Percentiles rank a stretch among this genome's conserved stretches.
Conservation (phyloP, 2,113 vertebrate genomes). For the Muscicapa adusta region DNA sequence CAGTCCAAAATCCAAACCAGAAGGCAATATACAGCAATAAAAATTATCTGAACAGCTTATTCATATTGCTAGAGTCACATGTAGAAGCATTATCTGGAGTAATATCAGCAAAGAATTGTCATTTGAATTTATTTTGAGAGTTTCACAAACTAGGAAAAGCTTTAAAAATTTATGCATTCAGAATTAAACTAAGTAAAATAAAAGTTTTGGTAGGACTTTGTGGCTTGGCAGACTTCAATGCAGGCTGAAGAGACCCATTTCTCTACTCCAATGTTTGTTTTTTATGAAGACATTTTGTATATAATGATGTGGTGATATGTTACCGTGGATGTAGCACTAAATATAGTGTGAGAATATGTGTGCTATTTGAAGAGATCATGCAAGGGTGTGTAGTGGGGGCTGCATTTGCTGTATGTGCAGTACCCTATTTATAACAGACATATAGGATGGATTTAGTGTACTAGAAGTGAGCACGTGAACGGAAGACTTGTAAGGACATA, state of each 20-base stretch:
- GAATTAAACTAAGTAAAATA: background rate
- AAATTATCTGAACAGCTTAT: background rate
- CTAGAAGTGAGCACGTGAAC: background rate
- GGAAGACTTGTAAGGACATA: conserved; percentile 23
- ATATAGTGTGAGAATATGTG: conserved; percentile 57
- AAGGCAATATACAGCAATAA: background rate
- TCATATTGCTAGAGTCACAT: background rate
- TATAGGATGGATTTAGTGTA: conserved; percentile 67
- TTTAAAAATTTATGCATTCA: background rate
- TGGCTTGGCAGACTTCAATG: background rate
- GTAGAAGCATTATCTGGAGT: background rate
- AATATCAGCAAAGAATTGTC: background rate
- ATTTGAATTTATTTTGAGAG: background rate
- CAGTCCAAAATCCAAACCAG: background rate
- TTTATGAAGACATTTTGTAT: conserved; percentile 45
- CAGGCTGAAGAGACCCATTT: background rate
- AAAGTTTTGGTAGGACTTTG: background rate
- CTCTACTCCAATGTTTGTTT: background rate
- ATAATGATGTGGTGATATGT: conserved; percentile 53
- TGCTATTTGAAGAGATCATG: conserved; percentile 40
- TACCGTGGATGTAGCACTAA: conserved; percentile 53
- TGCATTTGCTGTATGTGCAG: conserved; percentile 48
- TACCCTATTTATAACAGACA: conserved; percentile 57
- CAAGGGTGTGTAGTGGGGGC: conserved; percentile 20
- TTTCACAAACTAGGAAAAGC: background rate